Evolutionary conservation across 1,140 invertebrate species (phyloP), one percentile per base, ranked within the genome.

Genomic region (Eueides isabella): DNA sequence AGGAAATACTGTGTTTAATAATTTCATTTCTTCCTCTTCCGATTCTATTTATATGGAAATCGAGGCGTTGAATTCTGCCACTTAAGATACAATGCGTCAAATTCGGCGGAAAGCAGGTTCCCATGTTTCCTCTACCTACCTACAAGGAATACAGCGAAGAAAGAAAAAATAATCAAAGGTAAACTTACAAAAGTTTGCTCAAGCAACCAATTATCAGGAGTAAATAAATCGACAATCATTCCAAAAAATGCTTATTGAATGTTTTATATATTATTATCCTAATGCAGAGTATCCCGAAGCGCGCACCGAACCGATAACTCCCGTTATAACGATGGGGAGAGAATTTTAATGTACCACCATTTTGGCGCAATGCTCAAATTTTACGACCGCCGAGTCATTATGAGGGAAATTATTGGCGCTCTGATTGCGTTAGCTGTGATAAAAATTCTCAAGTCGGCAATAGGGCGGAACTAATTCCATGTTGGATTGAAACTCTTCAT

Each of bases 261-360:
- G 67, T 44, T 26, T 33, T 41, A 26, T 44, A 41, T 31, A 65
- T 61, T 70, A 35, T 41, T 14, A 33, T 65, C 63, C 63, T 88
- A 92, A 92, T 87, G 84, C 83, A 88, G 86, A 90, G 88, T 87
- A 86, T 85, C 84, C 85, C 85, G 85, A 86, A 84, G 82, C 86
- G 80, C 76, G 78, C 75, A 69, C 82, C 87, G 84, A 89, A 79
- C 83, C 89, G 87, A 89, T 91, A 90, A 91, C 88, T 89, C 87
- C 87, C 77, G 82, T 87, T 90, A 92, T 92, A 92, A 92, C 89
- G 90, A 92, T 89, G 84, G 89, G 87, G 89, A 88, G 90, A 86
- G 90, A 93, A 92, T 92, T 92, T 92, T 92, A 93, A 93, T 91
- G 91, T 90, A 82, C 88, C 88, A 88, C 91, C 91, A 93, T 93